Evolutionary conservation across 1,140 invertebrate genomes (phyloP).

Genomic region (Aethina tumida): DNA sequence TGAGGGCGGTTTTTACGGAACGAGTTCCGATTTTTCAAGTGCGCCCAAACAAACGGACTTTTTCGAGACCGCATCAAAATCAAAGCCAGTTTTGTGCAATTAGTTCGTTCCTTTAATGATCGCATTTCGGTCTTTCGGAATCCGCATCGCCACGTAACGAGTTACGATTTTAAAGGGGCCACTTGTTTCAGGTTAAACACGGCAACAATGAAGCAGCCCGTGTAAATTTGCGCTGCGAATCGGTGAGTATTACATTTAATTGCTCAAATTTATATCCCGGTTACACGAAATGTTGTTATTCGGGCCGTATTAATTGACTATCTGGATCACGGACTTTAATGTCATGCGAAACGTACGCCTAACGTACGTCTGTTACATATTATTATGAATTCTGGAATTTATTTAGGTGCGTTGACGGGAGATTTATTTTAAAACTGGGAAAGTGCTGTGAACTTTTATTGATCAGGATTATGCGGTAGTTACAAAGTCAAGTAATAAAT

Average conservation of each 20-base stretch:
- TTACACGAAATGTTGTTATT: constrained; percentile 2
- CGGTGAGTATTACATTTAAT: constrained; percentile 26
- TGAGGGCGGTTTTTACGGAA: no score
- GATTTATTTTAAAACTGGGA: no score
- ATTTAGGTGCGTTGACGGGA: no score
- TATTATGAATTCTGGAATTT: no score
- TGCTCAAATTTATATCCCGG: constrained; percentile 19
- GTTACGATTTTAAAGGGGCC: constrained; percentile 10
- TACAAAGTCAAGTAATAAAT: no score
- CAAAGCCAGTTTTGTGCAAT: no score
- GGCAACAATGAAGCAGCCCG: constrained; percentile 14
- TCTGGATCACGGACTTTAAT: no score
- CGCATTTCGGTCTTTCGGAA: not conserved
- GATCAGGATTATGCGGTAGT: no score
- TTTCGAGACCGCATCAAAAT: not conserved
- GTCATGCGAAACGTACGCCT: no score
- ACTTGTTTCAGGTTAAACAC: constrained; percentile 21
- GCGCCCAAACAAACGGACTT: not conserved
- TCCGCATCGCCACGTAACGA: not conserved
- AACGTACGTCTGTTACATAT: no score
- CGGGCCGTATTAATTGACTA: not conserved
- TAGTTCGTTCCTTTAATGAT: not conserved
- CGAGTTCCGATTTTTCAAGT: not conserved
- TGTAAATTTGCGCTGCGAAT: constrained; percentile 23
- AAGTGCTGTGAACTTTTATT: no score